Conservation (phyloP, 2,797 vertebrate species). For the Xyrichtys novacula region DNA sequence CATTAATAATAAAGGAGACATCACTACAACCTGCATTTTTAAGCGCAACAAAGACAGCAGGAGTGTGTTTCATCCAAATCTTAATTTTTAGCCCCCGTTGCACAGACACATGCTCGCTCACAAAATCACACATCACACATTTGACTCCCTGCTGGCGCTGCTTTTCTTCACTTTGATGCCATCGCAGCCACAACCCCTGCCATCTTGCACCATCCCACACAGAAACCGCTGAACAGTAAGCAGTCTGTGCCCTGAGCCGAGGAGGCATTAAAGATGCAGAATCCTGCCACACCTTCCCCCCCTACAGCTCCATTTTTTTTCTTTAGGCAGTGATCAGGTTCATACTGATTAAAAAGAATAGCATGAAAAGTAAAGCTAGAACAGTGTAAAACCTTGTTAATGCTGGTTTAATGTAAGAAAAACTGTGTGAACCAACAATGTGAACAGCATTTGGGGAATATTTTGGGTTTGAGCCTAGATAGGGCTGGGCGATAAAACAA, state of each 20-base stretch:
- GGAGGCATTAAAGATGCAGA: slow-evolving; percentile 70
- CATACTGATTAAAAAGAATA: slow-evolving; percentile 28
- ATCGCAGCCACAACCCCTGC: slow-evolving; percentile 39
- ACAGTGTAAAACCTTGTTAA: background rate
- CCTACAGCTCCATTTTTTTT: slow-evolving; percentile 8
- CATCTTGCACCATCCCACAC: slow-evolving; percentile 52
- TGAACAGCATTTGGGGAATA: background rate
- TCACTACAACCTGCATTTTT: slow-evolving; percentile 53
- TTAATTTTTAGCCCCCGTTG: slow-evolving; percentile 44
- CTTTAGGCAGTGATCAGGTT: slow-evolving; percentile 39
- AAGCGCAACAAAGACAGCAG: slow-evolving; percentile 34
- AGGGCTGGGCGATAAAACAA: no score
- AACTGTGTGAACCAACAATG: background rate
- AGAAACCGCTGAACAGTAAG: slow-evolving; percentile 44
- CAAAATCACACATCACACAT: slow-evolving; percentile 52
- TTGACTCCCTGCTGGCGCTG: slow-evolving; percentile 43
- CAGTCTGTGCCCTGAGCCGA: slow-evolving; percentile 42
- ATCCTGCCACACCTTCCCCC: slow-evolving; percentile 43
- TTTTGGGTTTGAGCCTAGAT: no score
- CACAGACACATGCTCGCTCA: slow-evolving; percentile 29
- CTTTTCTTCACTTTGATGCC: slow-evolving; percentile 58
- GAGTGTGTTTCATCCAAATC: slow-evolving; percentile 23
- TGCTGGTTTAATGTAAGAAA: slow-evolving; percentile 18
- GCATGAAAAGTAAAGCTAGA: slow-evolving; percentile 20
- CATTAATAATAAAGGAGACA: slow-evolving; percentile 76